phyloP scores from a whole-genome alignment of 2,888 invertebrate genomes.

The Chloroclystis v-ata region DNA sequence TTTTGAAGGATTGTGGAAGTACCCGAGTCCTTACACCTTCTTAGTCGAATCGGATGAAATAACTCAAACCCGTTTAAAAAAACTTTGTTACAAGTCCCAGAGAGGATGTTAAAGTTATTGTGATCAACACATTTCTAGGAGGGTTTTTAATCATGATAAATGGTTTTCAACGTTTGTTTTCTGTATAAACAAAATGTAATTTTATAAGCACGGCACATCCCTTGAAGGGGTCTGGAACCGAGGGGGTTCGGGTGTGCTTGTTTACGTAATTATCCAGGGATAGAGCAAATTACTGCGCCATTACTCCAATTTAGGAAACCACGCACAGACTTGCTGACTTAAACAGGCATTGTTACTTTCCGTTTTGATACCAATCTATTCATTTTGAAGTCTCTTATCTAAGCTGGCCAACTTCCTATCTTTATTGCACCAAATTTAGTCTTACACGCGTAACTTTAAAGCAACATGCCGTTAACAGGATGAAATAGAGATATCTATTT shows the following conservation, averaged over 20 bases:
- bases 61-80: conserved; percentile 36
- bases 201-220: conserved; percentile 29
- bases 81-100: conserved; percentile 38
- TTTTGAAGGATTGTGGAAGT: conserved; percentile 36
- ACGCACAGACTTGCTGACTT: conserved; percentile 22
- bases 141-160: conserved; percentile 28
- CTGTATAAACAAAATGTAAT: conserved; percentile 38
- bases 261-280: conserved; percentile 38
- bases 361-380: conserved; percentile 15
- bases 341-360: conserved; percentile 15
- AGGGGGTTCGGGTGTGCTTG: conserved; percentile 20
- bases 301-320: conserved; percentile 41
- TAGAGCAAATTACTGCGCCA: conserved; percentile 39
- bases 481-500: conserved; percentile 40
- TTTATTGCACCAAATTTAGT: conserved; percentile 14
- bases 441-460: conserved; percentile 16
- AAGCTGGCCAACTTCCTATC: conserved; percentile 10
- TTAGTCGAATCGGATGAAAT: too few species aligned
- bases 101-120: conserved; percentile 41
- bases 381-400: conserved; percentile 15
- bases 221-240: conserved; percentile 21
- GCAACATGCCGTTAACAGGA: conserved; percentile 24
- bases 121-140: conserved; percentile 32
- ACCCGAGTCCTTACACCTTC: too few species aligned
- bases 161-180: conserved; percentile 26